Evolutionary conservation across 2,113 vertebrate genomes (phyloP).

Genomic region (Myiagra hebetior): DNA sequence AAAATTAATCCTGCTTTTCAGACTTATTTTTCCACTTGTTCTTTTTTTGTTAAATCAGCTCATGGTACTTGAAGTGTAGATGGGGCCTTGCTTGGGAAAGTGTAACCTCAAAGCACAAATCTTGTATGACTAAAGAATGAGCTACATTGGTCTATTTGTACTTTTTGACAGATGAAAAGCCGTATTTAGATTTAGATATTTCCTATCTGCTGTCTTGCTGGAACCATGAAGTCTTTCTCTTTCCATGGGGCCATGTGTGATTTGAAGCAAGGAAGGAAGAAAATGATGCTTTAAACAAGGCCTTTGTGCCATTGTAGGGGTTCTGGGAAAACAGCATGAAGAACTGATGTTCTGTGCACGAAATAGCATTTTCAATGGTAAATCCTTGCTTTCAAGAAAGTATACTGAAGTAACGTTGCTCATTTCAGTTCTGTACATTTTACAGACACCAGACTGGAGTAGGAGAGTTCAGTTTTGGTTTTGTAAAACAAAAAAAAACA

Average conservation of each 20-base stretch:
- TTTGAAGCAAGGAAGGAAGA: not conserved
- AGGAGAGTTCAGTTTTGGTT: not conserved
- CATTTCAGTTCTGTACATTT: not conserved
- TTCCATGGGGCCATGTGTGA: accelerated
- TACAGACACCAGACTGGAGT: not conserved
- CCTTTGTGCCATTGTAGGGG: not conserved
- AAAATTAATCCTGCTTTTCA: not conserved
- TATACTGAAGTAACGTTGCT: not conserved
- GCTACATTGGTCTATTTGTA: not conserved
- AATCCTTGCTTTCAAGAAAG: not conserved
- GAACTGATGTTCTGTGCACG: not conserved
- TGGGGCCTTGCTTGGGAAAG: not conserved
- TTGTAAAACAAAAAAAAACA: not conserved
- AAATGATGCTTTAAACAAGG: not conserved
- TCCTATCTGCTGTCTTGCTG: not conserved
- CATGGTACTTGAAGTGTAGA: not conserved
- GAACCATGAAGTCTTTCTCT: not conserved
- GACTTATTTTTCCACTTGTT: not conserved
- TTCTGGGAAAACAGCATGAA: not conserved
- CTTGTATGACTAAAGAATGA: not conserved
- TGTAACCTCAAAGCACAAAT: not conserved
- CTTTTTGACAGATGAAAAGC: not conserved
- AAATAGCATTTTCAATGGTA: not conserved
- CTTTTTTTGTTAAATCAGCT: not conserved
- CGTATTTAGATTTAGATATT: not conserved